Base-by-base conservation (phyloP, 2,888 invertebrate genomes). In the Muschampia plurimacula region DNA sequence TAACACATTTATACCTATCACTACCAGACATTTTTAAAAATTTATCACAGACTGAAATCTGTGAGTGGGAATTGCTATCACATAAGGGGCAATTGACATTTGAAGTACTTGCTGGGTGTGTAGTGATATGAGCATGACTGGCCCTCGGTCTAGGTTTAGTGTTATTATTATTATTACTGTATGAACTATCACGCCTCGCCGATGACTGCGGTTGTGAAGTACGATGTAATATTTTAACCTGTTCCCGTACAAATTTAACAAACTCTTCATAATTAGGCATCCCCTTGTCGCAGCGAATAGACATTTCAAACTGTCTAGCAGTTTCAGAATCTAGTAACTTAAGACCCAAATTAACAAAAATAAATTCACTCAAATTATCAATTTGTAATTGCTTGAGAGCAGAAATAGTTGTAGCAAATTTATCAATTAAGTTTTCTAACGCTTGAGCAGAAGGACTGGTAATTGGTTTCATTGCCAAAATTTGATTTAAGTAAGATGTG, bases 351-450 rank as follows among this genome's bases (percentile, higher is more conserved):
- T 41, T 7, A 63, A 63, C 44, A 44, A 63, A 41, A 63, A 63
- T 63, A 63, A 63, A 63, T 10, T 63, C 63, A 63, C 63, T 22
- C 39, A 62, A 62, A 62, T 62, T 41, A 39, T 28, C 32, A 44
- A 63, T 63, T 44, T 41, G 9, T 36, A 63, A 63, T 22, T 63
- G 63, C 63, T 52, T 52, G 7, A 52, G n/a, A 9, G n/a, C 52
- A 15, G 52, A 1, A 5, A 52, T n/a, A 15, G 52, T 52, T 52
- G 9, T 15, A 15, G 52, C n/a, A 52, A 52, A 52, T n/a, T 52
- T 52, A 52, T 52, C 52, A 52, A 52, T 15, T 9, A 52, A 52
- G 15, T 52, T n/a, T 52, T 52, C 52, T 52, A 52, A 52, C 5
- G n/a, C n/a, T 52, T 52, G 52, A 1, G 52, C 52, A 7, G 52